phyloP scores from a whole-genome alignment of 2,888 invertebrate genomes.

The Pristionchus mayeri region DNA sequence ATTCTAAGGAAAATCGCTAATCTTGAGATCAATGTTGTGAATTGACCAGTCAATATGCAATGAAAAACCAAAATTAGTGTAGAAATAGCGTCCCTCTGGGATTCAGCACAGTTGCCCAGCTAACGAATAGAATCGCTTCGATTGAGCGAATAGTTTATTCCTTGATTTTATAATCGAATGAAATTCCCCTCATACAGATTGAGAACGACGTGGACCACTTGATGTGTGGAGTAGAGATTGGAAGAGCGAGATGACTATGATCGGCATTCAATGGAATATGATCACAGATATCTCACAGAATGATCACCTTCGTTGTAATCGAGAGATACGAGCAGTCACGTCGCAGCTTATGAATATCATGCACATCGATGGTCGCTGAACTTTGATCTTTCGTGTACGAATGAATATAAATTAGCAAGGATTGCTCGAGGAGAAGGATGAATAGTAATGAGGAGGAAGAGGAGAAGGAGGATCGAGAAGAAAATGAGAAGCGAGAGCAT shows the following conservation, averaged over 20 bases:
- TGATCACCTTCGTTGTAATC: not conserved
- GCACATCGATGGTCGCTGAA: not conserved
- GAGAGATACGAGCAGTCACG: not conserved
- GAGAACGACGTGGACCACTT: not conserved
- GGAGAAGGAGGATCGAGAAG: not conserved
- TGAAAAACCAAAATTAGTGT: not conserved
- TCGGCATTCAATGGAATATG: not conserved
- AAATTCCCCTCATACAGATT: not conserved
- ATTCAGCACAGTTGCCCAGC: not conserved
- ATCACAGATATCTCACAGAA: not conserved
- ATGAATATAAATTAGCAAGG: conserved; percentile 6
- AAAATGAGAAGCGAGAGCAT: not conserved
- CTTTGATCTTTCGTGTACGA: not conserved
- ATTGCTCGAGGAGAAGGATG: not conserved
- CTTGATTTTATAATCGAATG: not conserved
- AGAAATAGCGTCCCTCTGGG: not conserved
- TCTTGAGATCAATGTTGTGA: not conserved
- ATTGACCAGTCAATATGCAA: no score
- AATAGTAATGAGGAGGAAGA: not conserved
- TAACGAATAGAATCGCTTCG: not conserved
- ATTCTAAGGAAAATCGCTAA: not conserved
- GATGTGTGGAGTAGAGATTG: not conserved
- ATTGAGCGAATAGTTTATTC: not conserved
- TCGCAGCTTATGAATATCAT: not conserved
- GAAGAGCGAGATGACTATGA: not conserved